phyloP scores from a whole-genome alignment of 2,113 vertebrate species.

The Cygnus atratus region DNA sequence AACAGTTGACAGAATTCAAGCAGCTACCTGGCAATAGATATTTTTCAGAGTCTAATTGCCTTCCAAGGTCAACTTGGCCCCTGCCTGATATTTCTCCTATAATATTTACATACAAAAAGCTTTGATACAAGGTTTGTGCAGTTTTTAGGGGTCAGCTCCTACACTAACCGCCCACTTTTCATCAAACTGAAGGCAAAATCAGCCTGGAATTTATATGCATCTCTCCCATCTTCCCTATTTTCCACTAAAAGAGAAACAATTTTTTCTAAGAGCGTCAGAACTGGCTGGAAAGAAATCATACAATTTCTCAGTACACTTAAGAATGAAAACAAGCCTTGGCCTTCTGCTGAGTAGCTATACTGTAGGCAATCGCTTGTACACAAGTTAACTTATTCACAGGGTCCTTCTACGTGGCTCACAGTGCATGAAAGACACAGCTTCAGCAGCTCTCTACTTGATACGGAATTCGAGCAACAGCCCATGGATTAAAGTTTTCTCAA shows the following conservation, averaged over 20 bases:
- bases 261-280: neutral
- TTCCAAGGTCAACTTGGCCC: neutral
- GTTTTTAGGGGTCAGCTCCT: neutral
- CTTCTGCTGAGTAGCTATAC: neutral
- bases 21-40: neutral
- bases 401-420: neutral
- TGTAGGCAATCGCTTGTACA: neutral
- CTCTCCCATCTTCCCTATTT: neutral
- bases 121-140: neutral
- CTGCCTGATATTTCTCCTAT: neutral
- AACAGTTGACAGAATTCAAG: neutral
- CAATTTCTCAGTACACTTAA: neutral
- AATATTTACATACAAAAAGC: neutral
- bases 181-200: neutral
- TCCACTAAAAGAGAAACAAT: neutral
- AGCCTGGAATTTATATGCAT: neutral
- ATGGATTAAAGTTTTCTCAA: slow-evolving; percentile 4
- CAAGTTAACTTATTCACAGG: neutral
- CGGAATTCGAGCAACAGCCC: neutral
- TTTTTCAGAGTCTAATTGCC: neutral
- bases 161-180: neutral
- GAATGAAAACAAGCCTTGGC: neutral
- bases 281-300: neutral
- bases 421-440: slow-evolving; percentile 18
- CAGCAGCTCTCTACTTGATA: neutral